Conservation (phyloP, 92 coral and sea anemone genomes). For the Actinernus sp. region DNA sequence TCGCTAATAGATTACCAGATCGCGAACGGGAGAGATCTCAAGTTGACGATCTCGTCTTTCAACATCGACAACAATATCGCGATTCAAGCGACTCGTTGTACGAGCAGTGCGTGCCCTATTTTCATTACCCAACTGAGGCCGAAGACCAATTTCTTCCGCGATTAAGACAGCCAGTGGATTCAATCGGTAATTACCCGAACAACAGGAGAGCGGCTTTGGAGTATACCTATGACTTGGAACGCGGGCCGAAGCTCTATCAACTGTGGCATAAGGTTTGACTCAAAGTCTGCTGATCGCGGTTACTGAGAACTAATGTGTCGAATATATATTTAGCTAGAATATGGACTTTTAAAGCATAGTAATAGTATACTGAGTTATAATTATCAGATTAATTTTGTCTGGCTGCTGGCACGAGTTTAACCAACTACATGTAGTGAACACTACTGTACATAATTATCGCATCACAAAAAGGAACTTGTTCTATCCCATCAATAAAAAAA, state of each 20-base stretch:
- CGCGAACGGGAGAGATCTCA: slow-evolving; percentile 90
- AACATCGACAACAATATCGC: slow-evolving; percentile 88
- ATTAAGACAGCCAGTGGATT: slow-evolving; percentile 33
- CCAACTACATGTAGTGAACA: too few species aligned
- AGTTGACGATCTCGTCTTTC: slow-evolving; percentile 66
- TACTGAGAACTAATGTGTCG: too few species aligned
- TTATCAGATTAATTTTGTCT: too few species aligned
- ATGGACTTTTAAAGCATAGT: too few species aligned
- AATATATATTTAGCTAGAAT: too few species aligned
- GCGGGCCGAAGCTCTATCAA: slow-evolving; percentile 94
- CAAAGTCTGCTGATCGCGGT: too few species aligned
- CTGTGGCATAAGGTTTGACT: slow-evolving; percentile 81
- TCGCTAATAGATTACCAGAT: slow-evolving; percentile 89
- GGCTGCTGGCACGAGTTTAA: too few species aligned
- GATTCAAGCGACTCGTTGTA: slow-evolving; percentile 85
- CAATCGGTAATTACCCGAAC: slow-evolving; percentile 77
- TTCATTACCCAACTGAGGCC: slow-evolving; percentile 96
- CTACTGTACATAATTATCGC: too few species aligned
- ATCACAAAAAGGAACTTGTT: too few species aligned
- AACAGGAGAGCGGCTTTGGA: slow-evolving; percentile 80
- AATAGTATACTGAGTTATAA: too few species aligned
- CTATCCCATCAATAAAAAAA: too few species aligned
- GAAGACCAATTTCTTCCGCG: slow-evolving; percentile 82
- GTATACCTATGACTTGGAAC: slow-evolving; percentile 73
- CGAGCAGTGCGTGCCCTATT: slow-evolving; percentile 75